A percentile compares a stretch with the other conserved stretches of the same genome.
phyloP scores from a whole-genome alignment of 2,888 invertebrate genomes.

The Hedychridium roseum region DNA sequence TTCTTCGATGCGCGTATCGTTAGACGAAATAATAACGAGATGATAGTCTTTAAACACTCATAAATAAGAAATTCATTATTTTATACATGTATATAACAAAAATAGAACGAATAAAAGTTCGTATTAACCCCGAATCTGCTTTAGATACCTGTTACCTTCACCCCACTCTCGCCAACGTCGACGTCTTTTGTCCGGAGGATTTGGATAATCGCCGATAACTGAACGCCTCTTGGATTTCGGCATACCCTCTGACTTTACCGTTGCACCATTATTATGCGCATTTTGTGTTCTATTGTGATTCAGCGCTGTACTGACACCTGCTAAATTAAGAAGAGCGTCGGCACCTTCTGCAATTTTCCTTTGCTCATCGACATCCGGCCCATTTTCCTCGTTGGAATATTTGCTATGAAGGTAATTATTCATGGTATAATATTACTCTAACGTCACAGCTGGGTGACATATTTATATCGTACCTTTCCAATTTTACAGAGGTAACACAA shows the following conservation, averaged over 20 bases:
- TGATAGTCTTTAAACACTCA: slow-evolving; percentile 6
- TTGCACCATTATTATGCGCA: slow-evolving; percentile 25
- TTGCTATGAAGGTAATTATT: slow-evolving; percentile 36
- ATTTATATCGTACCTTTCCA: slow-evolving; percentile 49
- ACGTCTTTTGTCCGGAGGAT: slow-evolving; percentile 49
- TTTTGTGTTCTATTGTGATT: slow-evolving; percentile 41
- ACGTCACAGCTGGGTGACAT: background rate
- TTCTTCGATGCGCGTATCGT: background rate
- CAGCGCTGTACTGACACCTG: slow-evolving; percentile 67
- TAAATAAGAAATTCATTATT: slow-evolving; percentile 18
- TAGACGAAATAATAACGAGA: no score
- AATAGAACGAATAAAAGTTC: slow-evolving; percentile 10
- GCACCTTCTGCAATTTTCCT: slow-evolving; percentile 81
- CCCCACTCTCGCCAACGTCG: slow-evolving; percentile 60
- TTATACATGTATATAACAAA: slow-evolving; percentile 19
- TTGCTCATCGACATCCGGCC: slow-evolving; percentile 72
- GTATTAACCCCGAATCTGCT: slow-evolving; percentile 57
- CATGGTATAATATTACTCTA: background rate
- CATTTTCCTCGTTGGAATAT: slow-evolving; percentile 42
- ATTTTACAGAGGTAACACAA: slow-evolving; percentile 56
- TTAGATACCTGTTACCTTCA: slow-evolving; percentile 57
- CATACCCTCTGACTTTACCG: slow-evolving; percentile 39
- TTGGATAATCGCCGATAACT: slow-evolving; percentile 48
- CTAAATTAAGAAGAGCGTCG: slow-evolving; percentile 79
- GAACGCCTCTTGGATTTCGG: slow-evolving; percentile 43